Evolutionary conservation across 1,140 invertebrate genomes (phyloP), one percentile per base, ranked within the genome.

Genomic region (Pseudomyrmex pallidus): DNA sequence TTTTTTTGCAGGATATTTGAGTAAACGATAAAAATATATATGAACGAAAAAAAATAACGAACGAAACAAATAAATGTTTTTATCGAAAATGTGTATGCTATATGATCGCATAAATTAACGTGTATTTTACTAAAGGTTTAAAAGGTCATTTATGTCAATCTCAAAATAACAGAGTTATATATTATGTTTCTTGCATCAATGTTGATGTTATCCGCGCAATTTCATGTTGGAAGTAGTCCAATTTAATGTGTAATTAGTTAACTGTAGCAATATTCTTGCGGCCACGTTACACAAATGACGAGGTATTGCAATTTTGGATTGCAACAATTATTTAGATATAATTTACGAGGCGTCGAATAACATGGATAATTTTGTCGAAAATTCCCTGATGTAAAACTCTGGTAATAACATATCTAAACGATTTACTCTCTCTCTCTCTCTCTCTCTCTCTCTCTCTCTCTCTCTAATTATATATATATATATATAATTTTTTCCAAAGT

Each of bases 211-310:
- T 64, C n/a, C 1, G 44, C 25, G 15, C 44, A 35, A 48, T 46
- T 20, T 56, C 35, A 22, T 12, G 56, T 48, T 50, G 76, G 76
- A 50, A 61, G n/a, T 80, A 70, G 46, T 68, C 54, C 54, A 68
- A 68, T 80, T 72, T 61, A 80, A 72, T 72, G 44, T 8, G n/a
- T 61, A 72, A 78, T 78, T 78, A 78, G 20, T 59, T 80, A 59
- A 70, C 35, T 4, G 15, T 48, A 15, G 15, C n/a, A 62, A 72
- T 80, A 59, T 67, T 35, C 54, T 80, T 80, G 64, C 12, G 48
- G 4, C 48, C 54, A 50, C 15, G 10, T n/a, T 50, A 48, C n/a
- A 8, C 12, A 15, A 48, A 72, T 80, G 59, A 72, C 12, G n/a
- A 8, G 44, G 50, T 50, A 57, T 78, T 70, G 35, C 35, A 46